These are phyloP conservation scores for Dunckerocampus dactyliophorus DNA, from an alignment of 2,113 vertebrate genomes.

Conservation along the genomic window DNA sequence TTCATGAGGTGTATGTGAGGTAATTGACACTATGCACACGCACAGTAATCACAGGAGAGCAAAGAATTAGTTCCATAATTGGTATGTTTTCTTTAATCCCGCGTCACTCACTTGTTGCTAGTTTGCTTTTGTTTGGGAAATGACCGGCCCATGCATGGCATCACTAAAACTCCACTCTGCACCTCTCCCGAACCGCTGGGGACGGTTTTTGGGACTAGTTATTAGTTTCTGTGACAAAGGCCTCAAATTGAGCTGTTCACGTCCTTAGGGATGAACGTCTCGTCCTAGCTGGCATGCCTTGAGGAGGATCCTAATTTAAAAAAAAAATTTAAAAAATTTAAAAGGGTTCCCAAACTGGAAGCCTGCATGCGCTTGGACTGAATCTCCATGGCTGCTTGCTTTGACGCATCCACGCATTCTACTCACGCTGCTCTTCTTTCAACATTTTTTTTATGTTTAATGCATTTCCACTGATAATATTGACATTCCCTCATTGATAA, in stretches of 20 bases:
- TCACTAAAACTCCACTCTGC: constrained; percentile 20
- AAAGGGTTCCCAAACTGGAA: constrained; percentile 22
- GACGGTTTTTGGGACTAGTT: constrained; percentile 1
- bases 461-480: constrained; percentile 47
- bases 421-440: constrained; percentile 33
- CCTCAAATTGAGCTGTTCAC: constrained; percentile 27
- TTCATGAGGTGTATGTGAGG: background rate
- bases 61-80: too few relatives aligned
- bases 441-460: constrained; percentile 25
- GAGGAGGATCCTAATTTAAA: constrained; percentile 6
- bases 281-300: constrained; percentile 25
- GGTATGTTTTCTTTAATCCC: too few relatives aligned
- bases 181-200: constrained; percentile 4
- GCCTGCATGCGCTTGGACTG: constrained; percentile 75
- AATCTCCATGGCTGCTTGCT: constrained; percentile 54
- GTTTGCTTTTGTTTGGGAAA: background rate
- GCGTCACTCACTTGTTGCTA: background rate
- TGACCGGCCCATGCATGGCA: constrained; percentile 36
- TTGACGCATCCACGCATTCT: constrained; percentile 57
- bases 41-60: too few relatives aligned
- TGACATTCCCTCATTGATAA: constrained; percentile 34
- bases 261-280: constrained; percentile 26
- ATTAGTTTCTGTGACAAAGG: constrained; percentile 18
- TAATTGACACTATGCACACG: background rate
- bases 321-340: background rate